These are phyloP conservation scores for Corvus moneduloides DNA, from an alignment of 2,113 vertebrate genomes.

Conservation along the genomic window DNA sequence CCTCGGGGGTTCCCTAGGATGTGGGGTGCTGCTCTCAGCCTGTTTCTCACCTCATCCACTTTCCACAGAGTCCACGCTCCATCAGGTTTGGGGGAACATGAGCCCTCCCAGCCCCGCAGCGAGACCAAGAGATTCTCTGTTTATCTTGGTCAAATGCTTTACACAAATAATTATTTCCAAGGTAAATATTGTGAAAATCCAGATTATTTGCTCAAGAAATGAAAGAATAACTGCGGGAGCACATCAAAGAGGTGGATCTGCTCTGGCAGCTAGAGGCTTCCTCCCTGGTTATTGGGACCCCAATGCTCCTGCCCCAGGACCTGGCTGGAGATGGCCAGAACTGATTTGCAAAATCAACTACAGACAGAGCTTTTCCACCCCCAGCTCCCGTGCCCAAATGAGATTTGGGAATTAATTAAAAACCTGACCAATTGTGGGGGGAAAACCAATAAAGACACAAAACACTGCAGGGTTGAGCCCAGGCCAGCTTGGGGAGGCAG, in stretches of 20 bases:
- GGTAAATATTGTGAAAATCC: slow-evolving; percentile 60
- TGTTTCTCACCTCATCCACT: not conserved
- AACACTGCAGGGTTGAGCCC: not conserved
- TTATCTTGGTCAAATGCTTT: slow-evolving; percentile 39
- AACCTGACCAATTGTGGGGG: not conserved
- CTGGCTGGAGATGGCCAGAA: not conserved
- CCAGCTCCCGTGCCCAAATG: not conserved
- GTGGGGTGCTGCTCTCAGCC: not conserved
- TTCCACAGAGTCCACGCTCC: accelerated
- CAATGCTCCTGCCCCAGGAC: not conserved
- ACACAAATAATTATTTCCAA: slow-evolving; percentile 55
- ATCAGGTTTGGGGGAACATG: not conserved
- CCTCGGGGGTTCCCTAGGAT: not conserved
- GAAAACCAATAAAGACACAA: not conserved
- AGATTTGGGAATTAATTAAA: slow-evolving; percentile 38
- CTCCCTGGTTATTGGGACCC: slow-evolving; percentile 2
- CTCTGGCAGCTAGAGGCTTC: not conserved
- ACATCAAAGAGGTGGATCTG: slow-evolving; percentile 42
- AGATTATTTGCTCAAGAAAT: slow-evolving; percentile 67
- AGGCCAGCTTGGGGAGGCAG: not conserved
- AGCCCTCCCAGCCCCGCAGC: not conserved
- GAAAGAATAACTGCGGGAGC: slow-evolving; percentile 53
- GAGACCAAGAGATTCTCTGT: not conserved
- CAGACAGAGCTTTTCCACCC: not conserved
- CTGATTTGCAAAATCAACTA: slow-evolving; percentile 26